Base-by-base conservation (phyloP, 2,888 invertebrate genomes). In the Trichogramma dendrolimi region DNA sequence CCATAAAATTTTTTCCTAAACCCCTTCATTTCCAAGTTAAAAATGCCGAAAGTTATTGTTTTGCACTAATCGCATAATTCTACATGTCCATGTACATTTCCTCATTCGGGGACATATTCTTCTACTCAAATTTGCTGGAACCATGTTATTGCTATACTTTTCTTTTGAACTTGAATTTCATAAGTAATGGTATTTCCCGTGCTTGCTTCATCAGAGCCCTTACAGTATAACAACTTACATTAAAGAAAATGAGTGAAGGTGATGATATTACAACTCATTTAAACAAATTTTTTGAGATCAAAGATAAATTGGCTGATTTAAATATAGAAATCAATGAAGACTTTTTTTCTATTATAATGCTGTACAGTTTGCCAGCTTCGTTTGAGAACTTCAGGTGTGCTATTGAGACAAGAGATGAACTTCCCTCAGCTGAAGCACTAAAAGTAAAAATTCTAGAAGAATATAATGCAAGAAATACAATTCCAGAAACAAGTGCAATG, bases 341-440 rank as follows among this genome's bases (percentile, higher is more conserved):
- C n/a, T 46, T 46, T 39, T n/a, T 56, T 6, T 56, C 56, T 5
- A n/a, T n/a, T n/a, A 56, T 47, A 40, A 46, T 56, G 38, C 11
- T 56, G 4, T 56, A 56, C 40, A 56, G 56, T n/a, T 27, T 56
- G 14, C 56, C 56, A 48, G 4, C 46, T 4, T 41, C 40, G 5
- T 56, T 56, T 56, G 48, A 56, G 48, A 56, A 56, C n/a, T 47
- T 56, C 38, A 56, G 48, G 48, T 57, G 57, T 43, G 50, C 50
- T 27, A 57, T 57, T 10, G 57, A 57, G 14, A 42, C 50, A 43
- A 49, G 50, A 7, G 50, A 57, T 7, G 11, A 6, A 8, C 11
- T 57, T 4, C 50, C 57, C 39, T 42, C 11, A 10, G 41, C 56
- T 39, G 56, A 56, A 40, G 40, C 8, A 4, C 11, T 56, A 10